Evolutionary conservation across 2,888 invertebrate species (phyloP), one percentile per base, ranked within the genome.

Genomic region (Harpalus rufipes): DNA sequence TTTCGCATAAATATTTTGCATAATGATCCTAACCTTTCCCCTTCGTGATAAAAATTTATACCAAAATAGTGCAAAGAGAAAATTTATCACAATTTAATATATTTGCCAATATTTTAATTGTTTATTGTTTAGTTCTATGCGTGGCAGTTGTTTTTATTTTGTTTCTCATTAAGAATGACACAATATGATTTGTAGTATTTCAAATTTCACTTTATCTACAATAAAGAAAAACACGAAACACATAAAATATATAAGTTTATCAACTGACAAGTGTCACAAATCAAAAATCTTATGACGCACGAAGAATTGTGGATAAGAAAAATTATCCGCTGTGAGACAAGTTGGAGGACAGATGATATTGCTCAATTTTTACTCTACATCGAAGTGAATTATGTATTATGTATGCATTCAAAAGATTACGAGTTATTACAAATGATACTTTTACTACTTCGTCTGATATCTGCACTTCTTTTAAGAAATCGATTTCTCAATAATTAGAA

Each of bases 221-320:
- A 74, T 72, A 82, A 4, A 76, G 61, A 84, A 78, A 84, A 84
- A 76, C 76, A 84, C 61, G 61, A 84, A 51, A 63, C 61, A 81
- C 56, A 74, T 82, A 82, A 81, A 72, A 76, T 39, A 76, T 21
- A 84, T 59, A 10, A 78, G 76, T 84, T 82, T 84, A 84, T 84
- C 84, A 79, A 25, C 32, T 56, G 68, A 84, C 65, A 79, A 84
- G 21, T 84, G 76, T 84, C 76, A 84, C 79, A 84, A 84, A 84
- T 79, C 84, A 84, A 65, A 83, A 79, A 65, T 84, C 56, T 25
- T 84, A 84, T 84, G 84, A 84, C 84, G 84, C 84, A 84, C 79
- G 79, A 84, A 74, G 59, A 80, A 61, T 14, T 32, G 25, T 84
- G 79, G 84, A 84, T 68, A 84, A 84, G 41, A 74, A 74, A 74